Conservation (phyloP, 1,140 invertebrate species). For the Calycopis cecrops region DNA sequence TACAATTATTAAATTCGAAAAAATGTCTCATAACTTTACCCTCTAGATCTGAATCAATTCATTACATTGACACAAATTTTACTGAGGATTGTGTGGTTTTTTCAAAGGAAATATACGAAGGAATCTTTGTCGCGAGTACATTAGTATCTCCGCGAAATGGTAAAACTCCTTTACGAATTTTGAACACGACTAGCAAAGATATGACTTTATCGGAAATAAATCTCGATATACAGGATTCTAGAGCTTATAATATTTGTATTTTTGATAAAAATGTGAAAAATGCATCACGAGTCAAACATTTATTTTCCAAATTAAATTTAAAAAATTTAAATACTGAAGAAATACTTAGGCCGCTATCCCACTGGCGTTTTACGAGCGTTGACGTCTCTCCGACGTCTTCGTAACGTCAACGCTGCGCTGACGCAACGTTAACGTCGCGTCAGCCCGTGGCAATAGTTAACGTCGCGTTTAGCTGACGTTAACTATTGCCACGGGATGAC, state of each 20-base stretch:
- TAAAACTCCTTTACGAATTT: constrained; percentile 15
- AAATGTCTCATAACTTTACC: too few relatives aligned
- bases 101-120: constrained; percentile 3
- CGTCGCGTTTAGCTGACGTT: too few relatives aligned
- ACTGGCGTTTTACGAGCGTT: too few relatives aligned
- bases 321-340: neutral
- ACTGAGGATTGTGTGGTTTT: constrained; percentile 17
- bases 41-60: constrained; percentile 16
- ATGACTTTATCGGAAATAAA: constrained; percentile 2
- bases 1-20: too few relatives aligned
- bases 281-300: constrained; percentile 7
- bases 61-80: constrained; percentile 16
- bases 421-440: too few relatives aligned
- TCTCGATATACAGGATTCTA: constrained; percentile 6
- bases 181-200: constrained; percentile 9
- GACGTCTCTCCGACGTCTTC: too few relatives aligned
- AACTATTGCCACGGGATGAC: too few relatives aligned
- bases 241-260: constrained; percentile 5
- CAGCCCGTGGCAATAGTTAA: too few relatives aligned
- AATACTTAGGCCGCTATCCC: too few relatives aligned
- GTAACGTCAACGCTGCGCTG: too few relatives aligned
- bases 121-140: constrained; percentile 12
- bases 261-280: constrained; percentile 14
- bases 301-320: constrained; percentile 13
- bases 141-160: constrained; percentile 11